Evolutionary conservation across 2,888 invertebrate species (phyloP), one percentile per base, ranked within the genome.

Genomic region (Cheilosia soror): DNA sequence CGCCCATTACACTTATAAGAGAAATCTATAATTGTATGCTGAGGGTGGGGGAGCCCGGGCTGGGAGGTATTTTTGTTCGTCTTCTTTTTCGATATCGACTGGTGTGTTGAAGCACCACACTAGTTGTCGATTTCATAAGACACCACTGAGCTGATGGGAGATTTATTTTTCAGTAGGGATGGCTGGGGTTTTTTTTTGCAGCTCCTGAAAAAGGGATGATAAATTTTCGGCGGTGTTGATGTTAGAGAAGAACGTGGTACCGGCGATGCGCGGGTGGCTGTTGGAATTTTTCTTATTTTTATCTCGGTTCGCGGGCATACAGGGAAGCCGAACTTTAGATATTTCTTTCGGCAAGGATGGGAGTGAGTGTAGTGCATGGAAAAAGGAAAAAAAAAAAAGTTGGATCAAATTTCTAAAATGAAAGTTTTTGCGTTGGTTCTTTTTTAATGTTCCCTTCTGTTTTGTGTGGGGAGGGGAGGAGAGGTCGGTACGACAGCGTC

Each of bases 391-490:
- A 49, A 49, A 82, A 27, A 60, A 82, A 27, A 60, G 60, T 7
- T 63, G 51, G 71, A 84, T 80, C 75, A 75, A 80, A 71, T 80
- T 84, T 84, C 84, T 84, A 84, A 84, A 80, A 84, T 80, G 65
- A 80, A 84, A 84, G 84, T 84, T 84, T 44, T 75, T 75, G 44
- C 53, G 33, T 47, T 82, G 51, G 53, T 75, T 68, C 40, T 55
- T 63, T 69, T 69, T 51, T 71, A 80, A 75, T 75, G 53, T 71
- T 53, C 57, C 60, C 44, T 69, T 72, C 15, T 42, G 44, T 37
- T 63, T 20, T 20, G 20, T 20, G 20, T 20, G 20, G 49, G 49
- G 47, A 2, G 6, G 57, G 49, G 55, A 15, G 49, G 47, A 1
- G 55, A 11, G 40, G 47, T 7, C 33, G 44, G 27, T 29, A 37